A percentile compares a stretch with the other conserved stretches of the same genome.
phyloP scores from a whole-genome alignment of 2,888 invertebrate genomes.

The Helleia helle region DNA sequence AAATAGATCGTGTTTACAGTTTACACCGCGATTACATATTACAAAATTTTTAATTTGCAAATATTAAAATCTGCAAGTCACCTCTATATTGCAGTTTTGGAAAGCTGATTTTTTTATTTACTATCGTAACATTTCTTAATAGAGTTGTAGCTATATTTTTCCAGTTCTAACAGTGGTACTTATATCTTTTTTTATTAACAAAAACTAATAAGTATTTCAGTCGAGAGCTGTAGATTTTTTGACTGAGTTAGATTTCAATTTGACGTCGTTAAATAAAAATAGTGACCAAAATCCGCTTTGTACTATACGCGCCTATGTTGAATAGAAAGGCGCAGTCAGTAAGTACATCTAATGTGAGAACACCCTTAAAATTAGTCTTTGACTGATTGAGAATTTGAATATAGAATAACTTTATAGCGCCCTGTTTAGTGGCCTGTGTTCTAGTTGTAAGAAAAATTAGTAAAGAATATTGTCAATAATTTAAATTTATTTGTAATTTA shows the following conservation, averaged over 20 bases:
- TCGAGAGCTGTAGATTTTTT: neutral
- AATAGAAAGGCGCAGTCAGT: neutral
- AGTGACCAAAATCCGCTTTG: neutral
- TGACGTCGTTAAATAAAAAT: neutral
- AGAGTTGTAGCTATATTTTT: too few relatives aligned
- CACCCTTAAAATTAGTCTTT: conserved; percentile 6
- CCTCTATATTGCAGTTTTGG: too few relatives aligned
- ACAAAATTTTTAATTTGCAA: too few relatives aligned
- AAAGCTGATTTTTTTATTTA: too few relatives aligned
- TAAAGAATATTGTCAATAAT: conserved; percentile 1
- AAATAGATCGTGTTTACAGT: too few relatives aligned
- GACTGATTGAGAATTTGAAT: conserved; percentile 5
- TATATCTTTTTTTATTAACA: neutral
- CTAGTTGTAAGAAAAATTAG: conserved; percentile 2
- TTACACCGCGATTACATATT: too few relatives aligned
- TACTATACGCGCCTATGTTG: neutral
- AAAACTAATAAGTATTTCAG: neutral
- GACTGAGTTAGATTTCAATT: neutral
- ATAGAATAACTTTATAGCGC: conserved; percentile 7
- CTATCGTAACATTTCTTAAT: too few relatives aligned
- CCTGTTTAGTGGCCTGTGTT: conserved; percentile 9
- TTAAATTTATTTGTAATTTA: conserved; percentile 4
- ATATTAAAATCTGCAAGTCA: too few relatives aligned
- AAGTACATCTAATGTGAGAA: conserved; percentile 2
- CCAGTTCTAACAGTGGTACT: too few relatives aligned